Conservation (phyloP, 2,888 invertebrate species). For the Labia minor region DNA sequence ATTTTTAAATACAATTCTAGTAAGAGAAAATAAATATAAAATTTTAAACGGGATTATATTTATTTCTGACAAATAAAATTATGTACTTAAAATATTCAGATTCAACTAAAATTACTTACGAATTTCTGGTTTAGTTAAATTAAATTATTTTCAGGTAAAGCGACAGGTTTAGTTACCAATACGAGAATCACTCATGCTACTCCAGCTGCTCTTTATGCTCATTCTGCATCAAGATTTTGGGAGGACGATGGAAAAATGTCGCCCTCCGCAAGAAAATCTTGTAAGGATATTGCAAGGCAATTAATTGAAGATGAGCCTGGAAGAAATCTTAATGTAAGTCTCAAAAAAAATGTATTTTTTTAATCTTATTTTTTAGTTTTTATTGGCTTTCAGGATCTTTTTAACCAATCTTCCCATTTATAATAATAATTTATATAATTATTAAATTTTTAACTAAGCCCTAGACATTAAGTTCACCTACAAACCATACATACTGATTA, state of each 20-base stretch:
- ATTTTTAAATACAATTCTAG: too few relatives aligned
- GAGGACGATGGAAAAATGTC: constrained; percentile 68
- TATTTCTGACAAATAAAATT: too few relatives aligned
- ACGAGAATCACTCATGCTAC: constrained; percentile 69
- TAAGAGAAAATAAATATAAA: too few relatives aligned
- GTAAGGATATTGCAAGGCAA: constrained; percentile 69
- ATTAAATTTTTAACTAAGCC: too few relatives aligned
- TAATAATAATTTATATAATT: too few relatives aligned
- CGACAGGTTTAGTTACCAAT: constrained; percentile 69
- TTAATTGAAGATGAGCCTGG: constrained; percentile 67
- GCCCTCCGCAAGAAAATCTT: constrained; percentile 53
- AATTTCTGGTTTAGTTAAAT: too few relatives aligned
- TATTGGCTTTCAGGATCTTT: not conserved
- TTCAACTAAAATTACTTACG: too few relatives aligned
- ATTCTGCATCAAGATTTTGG: constrained; percentile 65
- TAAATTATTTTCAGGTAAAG: constrained; percentile 50
- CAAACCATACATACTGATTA: too few relatives aligned
- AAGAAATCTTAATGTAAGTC: constrained; percentile 55
- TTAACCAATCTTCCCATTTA: too few relatives aligned
- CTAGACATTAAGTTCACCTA: too few relatives aligned
- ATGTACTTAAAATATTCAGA: too few relatives aligned
- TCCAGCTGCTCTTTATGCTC: constrained; percentile 65
- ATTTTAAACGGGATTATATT: too few relatives aligned
- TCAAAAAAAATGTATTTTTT: not conserved
- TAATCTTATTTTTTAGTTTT: not conserved